phyloP scores from a whole-genome alignment of 2,113 vertebrate genomes.

The mouse (Mus musculus) region DNA sequence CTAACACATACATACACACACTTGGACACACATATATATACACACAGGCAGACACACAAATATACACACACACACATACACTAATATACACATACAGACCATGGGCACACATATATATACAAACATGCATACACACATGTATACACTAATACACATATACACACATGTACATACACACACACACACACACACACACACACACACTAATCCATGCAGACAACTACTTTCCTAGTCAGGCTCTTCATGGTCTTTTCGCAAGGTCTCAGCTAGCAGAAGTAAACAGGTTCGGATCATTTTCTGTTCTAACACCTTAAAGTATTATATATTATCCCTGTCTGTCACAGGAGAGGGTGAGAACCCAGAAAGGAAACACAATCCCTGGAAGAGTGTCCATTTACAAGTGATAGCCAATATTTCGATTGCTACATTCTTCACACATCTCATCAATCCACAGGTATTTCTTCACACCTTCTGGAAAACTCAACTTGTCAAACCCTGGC shows the following conservation, averaged over 20 bases:
- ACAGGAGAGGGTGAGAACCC: conserved; percentile 54
- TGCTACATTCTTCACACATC: conserved; percentile 66
- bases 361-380: conserved; percentile 12
- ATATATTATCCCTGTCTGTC: background rate
- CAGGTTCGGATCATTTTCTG: background rate
- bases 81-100: too few relatives aligned
- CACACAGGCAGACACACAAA: background rate
- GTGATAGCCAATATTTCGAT: conserved; percentile 48
- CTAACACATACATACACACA: too few relatives aligned
- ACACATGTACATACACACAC: background rate
- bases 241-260: background rate
- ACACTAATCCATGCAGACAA: background rate
- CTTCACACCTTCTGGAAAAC: conserved; percentile 59
- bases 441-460: conserved; percentile 14
- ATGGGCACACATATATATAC: background rate
- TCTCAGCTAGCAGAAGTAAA: conserved; percentile 46
- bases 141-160: background rate
- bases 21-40: too few relatives aligned
- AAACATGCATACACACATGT: background rate
- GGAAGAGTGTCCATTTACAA: conserved; percentile 43
- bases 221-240: background rate
- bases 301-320: conserved; percentile 32
- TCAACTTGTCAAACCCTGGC: conserved; percentile 6
- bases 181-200: background rate
- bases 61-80: background rate